Conservation (phyloP, 2,797 vertebrate species). For the Artibeus lituratus region DNA sequence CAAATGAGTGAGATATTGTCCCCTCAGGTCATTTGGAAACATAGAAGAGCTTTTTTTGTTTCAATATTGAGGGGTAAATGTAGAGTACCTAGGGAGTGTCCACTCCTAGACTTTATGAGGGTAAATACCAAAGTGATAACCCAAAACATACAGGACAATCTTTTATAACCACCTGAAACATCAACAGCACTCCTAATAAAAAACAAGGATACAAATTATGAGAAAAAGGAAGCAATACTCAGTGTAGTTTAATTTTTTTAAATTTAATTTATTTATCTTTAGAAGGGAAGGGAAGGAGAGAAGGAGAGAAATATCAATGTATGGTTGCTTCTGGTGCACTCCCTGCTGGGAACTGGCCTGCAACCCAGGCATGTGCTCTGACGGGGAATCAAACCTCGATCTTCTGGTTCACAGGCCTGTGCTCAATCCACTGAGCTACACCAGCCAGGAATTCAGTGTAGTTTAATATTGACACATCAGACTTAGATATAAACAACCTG, state of each 20-base stretch:
- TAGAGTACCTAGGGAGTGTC: background rate
- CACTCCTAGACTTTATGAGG: background rate
- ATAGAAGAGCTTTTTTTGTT: background rate
- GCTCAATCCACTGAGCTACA: no score
- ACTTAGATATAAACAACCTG: background rate
- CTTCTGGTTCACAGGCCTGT: no score
- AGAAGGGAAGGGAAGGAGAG: no score
- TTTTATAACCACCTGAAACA: background rate
- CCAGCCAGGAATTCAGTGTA: no score
- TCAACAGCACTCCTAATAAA: background rate
- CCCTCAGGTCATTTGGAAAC: background rate
- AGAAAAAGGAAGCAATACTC: background rate
- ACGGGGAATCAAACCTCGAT: no score
- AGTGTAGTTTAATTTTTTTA: background rate
- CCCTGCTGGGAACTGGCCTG: no score
- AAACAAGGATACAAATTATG: background rate
- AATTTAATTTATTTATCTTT: no score
- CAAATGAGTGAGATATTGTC: background rate
- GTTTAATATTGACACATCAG: background rate
- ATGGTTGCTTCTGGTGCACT: no score
- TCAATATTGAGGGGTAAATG: background rate
- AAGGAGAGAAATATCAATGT: no score
- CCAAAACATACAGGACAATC: background rate
- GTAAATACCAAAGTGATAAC: background rate
- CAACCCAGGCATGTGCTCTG: no score